These are phyloP conservation scores for Trigoniulus corallinus DNA, from an alignment of 1,140 invertebrate genomes.

Conservation along the genomic window DNA sequence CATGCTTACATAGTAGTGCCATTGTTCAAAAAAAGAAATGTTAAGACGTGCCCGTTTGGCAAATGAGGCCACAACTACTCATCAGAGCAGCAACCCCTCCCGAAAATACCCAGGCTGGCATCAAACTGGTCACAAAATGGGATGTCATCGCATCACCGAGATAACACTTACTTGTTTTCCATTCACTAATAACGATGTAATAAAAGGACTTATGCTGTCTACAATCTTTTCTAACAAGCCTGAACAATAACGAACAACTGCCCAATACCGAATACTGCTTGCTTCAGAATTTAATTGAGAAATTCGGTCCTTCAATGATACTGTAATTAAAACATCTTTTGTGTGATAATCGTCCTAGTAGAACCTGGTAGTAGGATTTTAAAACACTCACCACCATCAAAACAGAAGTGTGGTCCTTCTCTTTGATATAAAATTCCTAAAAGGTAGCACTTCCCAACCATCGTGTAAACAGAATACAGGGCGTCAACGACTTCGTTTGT, in stretches of 20 bases:
- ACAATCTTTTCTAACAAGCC: slow-evolving; percentile 83
- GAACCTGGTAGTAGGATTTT: neutral
- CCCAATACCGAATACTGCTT: slow-evolving; percentile 77
- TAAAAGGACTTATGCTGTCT: slow-evolving; percentile 94
- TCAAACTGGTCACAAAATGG: too few relatives aligned
- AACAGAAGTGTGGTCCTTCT: slow-evolving; percentile 60
- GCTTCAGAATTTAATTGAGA: slow-evolving; percentile 67
- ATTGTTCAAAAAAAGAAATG: too few relatives aligned
- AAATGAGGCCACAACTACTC: too few relatives aligned
- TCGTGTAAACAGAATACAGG: slow-evolving; percentile 45
- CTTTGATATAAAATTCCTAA: slow-evolving; percentile 66
- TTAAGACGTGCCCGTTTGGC: too few relatives aligned
- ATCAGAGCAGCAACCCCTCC: too few relatives aligned
- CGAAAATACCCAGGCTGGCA: too few relatives aligned
- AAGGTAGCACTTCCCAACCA: slow-evolving; percentile 64
- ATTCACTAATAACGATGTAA: slow-evolving; percentile 89
- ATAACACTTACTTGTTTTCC: slow-evolving; percentile 72
- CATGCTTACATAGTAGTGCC: too few relatives aligned
- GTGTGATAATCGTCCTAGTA: neutral
- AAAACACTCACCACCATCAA: slow-evolving; percentile 29
- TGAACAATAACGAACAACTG: slow-evolving; percentile 83
- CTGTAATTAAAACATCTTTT: slow-evolving; percentile 22
- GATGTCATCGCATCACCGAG: too few relatives aligned
- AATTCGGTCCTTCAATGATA: slow-evolving; percentile 55
- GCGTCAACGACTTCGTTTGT: slow-evolving; percentile 55